Evolutionary conservation across 2,113 vertebrate species (phyloP).

Genomic region (Chloropsis cyanopogon): DNA sequence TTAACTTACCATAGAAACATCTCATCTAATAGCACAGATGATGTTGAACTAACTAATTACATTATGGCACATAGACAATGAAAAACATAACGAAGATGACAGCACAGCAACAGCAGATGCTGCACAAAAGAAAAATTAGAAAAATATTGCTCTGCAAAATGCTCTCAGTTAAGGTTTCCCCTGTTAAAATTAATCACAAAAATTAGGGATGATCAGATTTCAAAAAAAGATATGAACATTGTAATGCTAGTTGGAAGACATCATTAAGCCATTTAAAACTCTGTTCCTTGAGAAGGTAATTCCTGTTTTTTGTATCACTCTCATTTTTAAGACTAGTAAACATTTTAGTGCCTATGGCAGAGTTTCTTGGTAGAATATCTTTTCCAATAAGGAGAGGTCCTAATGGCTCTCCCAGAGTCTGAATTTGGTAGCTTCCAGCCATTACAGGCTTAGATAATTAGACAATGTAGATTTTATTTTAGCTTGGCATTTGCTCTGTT

Average conservation of each 20-base stretch:
- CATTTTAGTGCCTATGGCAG: slow-evolving; percentile 43
- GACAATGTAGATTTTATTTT: slow-evolving; percentile 53
- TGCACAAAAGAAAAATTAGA: slow-evolving; percentile 68
- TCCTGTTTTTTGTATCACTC: neutral
- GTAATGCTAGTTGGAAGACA: neutral
- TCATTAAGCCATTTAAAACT: slow-evolving; percentile 31
- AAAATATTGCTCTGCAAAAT: slow-evolving; percentile 62
- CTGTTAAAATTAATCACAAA: slow-evolving; percentile 65
- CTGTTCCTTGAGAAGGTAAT: slow-evolving; percentile 32
- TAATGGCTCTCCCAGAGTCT: slow-evolving; percentile 23
- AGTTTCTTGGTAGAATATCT: slow-evolving; percentile 33
- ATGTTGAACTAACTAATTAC: slow-evolving; percentile 71
- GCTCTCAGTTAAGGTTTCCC: slow-evolving; percentile 50
- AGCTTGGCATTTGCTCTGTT: slow-evolving; percentile 42
- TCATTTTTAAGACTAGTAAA: slow-evolving; percentile 50
- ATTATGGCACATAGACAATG: slow-evolving; percentile 71
- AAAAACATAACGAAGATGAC: slow-evolving; percentile 70
- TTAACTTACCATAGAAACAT: slow-evolving; percentile 70
- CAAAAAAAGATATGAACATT: slow-evolving; percentile 14
- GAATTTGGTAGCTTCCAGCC: slow-evolving; percentile 54
- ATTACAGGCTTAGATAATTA: slow-evolving; percentile 58
- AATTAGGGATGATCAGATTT: slow-evolving; percentile 53
- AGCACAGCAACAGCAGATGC: slow-evolving; percentile 70
- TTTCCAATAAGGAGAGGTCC: slow-evolving; percentile 16
- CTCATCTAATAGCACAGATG: slow-evolving; percentile 69